Evolutionary conservation across 1,140 invertebrate genomes (phyloP).

Genomic region (Ostrea edulis): DNA sequence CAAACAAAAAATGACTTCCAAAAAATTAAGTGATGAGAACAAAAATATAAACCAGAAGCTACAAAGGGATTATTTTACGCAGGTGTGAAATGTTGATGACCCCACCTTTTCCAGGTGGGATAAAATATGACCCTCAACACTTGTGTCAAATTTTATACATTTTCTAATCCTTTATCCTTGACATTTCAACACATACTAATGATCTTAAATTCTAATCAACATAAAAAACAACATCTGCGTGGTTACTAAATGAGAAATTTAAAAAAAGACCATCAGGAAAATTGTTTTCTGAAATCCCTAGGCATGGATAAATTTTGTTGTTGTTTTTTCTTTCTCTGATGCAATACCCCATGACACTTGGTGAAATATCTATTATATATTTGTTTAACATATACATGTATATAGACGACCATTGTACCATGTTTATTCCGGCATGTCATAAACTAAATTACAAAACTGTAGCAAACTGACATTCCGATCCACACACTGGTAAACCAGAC

Average conservation of each 20-base stretch:
- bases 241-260: background rate
- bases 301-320: too few species aligned
- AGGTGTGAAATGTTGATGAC: conserved; percentile 4
- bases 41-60: background rate
- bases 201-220: background rate
- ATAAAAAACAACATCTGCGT: conserved; percentile 13
- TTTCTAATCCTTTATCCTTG: background rate
- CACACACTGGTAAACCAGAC: too few species aligned
- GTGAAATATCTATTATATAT: too few species aligned
- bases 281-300: too few species aligned
- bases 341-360: too few species aligned
- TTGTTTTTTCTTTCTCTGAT: too few species aligned
- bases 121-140: background rate
- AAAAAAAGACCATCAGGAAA: background rate
- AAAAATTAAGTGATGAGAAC: background rate
- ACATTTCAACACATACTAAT: conserved; percentile 31
- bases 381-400: too few species aligned
- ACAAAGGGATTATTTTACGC: background rate
- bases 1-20: background rate
- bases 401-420: too few species aligned
- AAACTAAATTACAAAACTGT: too few species aligned
- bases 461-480: too few species aligned
- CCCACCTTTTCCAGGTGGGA: background rate
- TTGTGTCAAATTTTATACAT: conserved; percentile 9
- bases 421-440: too few species aligned